Evolutionary conservation across 2,797 vertebrate genomes (phyloP).

Genomic region (Carcharodon carcharias): DNA sequence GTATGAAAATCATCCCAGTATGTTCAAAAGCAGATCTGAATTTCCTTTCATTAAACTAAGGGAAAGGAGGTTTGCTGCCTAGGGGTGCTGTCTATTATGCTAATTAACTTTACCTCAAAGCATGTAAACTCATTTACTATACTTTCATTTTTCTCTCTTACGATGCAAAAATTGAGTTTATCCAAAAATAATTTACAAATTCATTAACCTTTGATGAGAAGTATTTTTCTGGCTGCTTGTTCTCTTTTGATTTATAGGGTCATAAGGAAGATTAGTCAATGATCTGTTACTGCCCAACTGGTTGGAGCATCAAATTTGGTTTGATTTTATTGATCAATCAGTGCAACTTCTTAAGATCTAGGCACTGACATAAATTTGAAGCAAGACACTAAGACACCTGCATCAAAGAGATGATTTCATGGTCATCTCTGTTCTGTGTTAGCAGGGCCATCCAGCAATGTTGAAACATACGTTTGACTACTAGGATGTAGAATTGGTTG

Average conservation of each 20-base stretch:
- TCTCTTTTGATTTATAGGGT: neutral
- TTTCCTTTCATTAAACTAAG: neutral
- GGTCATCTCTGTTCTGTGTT: neutral
- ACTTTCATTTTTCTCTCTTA: neutral
- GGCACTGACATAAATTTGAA: neutral
- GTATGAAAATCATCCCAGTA: neutral
- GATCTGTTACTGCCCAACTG: neutral
- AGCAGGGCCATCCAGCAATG: neutral
- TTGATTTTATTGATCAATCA: neutral
- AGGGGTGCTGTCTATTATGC: neutral
- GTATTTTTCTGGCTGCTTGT: neutral
- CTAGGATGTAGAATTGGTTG: neutral
- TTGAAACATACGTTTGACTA: neutral
- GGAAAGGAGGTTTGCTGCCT: neutral
- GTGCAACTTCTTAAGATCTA: neutral
- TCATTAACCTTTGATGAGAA: neutral
- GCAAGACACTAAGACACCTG: neutral
- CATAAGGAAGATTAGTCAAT: neutral
- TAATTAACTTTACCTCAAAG: neutral
- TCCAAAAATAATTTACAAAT: neutral
- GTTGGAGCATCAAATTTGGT: neutral
- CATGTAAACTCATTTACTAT: neutral
- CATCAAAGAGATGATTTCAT: neutral
- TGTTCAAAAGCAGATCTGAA: neutral
- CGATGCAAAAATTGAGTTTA: neutral